Base-by-base conservation (phyloP, 2,888 invertebrate species). In the Phrixothrix hirtus region DNA sequence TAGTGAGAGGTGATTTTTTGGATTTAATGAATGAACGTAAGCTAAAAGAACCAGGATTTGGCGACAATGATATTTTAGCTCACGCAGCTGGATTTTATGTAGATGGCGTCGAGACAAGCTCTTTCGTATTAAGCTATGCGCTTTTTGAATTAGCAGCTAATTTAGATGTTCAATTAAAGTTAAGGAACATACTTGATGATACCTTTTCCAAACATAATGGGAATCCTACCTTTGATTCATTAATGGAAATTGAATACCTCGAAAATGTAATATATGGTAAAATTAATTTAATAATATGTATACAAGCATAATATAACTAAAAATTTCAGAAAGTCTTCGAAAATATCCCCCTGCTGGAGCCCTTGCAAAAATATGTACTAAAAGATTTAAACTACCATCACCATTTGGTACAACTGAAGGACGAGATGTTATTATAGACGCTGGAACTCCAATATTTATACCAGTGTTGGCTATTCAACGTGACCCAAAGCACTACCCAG, bases 91-190 rank as follows among this genome's bases (percentile, higher is more conserved):
- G 79, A 0, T 82, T 85, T 58, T 79, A 80, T 47, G 49, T 69
- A 0, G 82, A 80, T 17, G 82, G 82, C 1, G 81, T 77, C 48
- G 82, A 82, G 65, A 80, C 82, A 0, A 80, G 80, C 6, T 74
- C 77, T 3, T 74, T 77, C n/a, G 76, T 76, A 1, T 67, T 80
- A 63, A 73, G 75, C 54, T 80, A 73, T 50, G 68, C 72, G 0
- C 63, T 80, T 5, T 81, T 73, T 59, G 78, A 80, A 61, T 58
- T 83, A 34, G 78, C 80, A 4, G 62, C 70, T 1, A 74, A 80
- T 60, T 74, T 69, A 1, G 64, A 74, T 0, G 58, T 77, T 0
- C 81, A 81, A 55, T 61, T 71, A 1, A 77, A 69, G 42, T 56
- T 77, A 1, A 65, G 77, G 10, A 46, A 64, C 0, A 80, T 81